phyloP scores from a whole-genome alignment of 1,140 invertebrate genomes.

The Brachionus manjavacas region DNA sequence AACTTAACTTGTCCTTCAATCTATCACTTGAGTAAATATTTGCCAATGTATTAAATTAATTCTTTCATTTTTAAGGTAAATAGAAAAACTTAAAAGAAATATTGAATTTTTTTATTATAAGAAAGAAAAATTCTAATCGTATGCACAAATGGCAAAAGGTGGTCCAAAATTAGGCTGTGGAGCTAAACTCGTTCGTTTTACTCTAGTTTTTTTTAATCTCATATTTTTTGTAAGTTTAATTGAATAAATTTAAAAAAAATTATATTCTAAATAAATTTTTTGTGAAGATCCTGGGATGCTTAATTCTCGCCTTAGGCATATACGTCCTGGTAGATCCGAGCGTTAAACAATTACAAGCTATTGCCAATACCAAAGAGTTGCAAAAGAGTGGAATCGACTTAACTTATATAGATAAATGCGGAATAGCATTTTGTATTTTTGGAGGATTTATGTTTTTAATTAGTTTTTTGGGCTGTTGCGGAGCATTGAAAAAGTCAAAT shows the following conservation, averaged over 20 bases:
- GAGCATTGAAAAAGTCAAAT: conserved; percentile 25
- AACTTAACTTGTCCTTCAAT: conserved; percentile 9
- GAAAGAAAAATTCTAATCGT: neutral
- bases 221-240: conserved; percentile 21
- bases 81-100: conserved; percentile 7
- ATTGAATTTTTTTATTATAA: neutral
- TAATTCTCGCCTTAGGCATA: neutral
- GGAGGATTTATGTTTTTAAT: conserved; percentile 4
- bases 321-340: conserved; percentile 6
- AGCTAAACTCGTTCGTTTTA: neutral
- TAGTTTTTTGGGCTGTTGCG: conserved; percentile 39
- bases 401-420: conserved; percentile 16
- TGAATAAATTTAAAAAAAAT: neutral
- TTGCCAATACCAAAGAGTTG: neutral
- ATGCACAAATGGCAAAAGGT: conserved; percentile 8
- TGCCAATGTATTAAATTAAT: conserved; percentile 31
- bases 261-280: neutral
- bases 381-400: neutral
- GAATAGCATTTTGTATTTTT: conserved; percentile 18
- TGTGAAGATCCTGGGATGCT: neutral
- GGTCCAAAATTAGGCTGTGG: conserved; percentile 10
- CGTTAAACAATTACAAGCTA: neutral
- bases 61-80: neutral
- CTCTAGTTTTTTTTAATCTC: conserved; percentile 14
- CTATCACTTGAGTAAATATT: conserved; percentile 6